Percentiles rank a stretch among this genome's conserved stretches.
These are phyloP conservation scores for Aphidius ervi DNA, from an alignment of 1,140 invertebrate species.

Conservation along the genomic window DNA sequence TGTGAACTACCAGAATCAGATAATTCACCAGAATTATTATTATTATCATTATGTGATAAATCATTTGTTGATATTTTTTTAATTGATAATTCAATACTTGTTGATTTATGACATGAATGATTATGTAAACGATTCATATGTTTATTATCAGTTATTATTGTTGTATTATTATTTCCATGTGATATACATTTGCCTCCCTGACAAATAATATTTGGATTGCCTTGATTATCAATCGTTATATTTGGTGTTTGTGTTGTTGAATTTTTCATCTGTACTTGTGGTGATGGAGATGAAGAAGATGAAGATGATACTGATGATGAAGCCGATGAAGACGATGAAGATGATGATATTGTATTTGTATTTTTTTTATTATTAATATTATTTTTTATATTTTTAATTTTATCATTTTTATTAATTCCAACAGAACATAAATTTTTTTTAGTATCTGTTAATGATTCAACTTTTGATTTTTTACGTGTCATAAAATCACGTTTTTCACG, in stretches of 20 bases:
- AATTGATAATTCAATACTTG: constrained; percentile 49
- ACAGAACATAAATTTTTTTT: background rate
- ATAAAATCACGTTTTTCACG: background rate
- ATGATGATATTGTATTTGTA: background rate
- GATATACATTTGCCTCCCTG: constrained; percentile 38
- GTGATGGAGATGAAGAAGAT: background rate
- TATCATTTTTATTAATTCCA: background rate
- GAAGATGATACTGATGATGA: too few relatives aligned
- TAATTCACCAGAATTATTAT: constrained; percentile 35
- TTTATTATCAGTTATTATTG: constrained; percentile 39
- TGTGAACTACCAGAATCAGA: constrained; percentile 53
- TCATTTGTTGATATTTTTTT: constrained; percentile 50
- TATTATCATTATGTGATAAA: constrained; percentile 39
- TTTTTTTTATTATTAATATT: background rate
- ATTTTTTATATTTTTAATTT: background rate
- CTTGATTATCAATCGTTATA: constrained; percentile 34
- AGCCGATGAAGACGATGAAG: background rate
- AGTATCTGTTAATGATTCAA: background rate
- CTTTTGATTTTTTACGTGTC: constrained; percentile 5
- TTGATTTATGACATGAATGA: constrained; percentile 39
- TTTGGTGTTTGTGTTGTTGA: constrained; percentile 47
- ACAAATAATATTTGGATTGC: constrained; percentile 2
- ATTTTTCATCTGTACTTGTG: constrained; percentile 42
- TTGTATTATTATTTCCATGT: constrained; percentile 40
- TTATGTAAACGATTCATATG: constrained; percentile 44